phyloP scores from a whole-genome alignment of 2,113 vertebrate genomes.

The Urocolius indicus region DNA sequence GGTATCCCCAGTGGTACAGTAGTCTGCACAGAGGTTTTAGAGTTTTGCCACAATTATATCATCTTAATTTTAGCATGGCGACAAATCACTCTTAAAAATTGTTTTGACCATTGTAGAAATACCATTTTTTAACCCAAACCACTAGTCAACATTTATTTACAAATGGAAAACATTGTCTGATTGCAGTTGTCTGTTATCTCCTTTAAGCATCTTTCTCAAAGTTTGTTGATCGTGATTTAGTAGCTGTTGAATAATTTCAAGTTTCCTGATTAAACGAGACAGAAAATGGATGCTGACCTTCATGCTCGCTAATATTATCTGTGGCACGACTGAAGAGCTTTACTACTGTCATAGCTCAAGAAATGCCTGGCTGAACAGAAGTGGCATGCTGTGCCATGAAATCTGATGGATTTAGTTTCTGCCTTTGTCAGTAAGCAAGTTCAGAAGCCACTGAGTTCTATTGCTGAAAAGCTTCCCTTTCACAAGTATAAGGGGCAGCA shows the following conservation, averaged over 20 bases:
- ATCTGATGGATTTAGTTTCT: neutral
- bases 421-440: neutral
- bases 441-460: neutral
- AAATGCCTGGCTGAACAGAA: neutral
- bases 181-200: neutral
- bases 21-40: neutral
- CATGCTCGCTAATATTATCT: neutral
- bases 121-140: neutral
- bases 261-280: neutral
- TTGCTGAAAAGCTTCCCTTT: neutral
- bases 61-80: neutral
- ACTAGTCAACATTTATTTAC: neutral
- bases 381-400: neutral
- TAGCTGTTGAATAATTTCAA: constrained; percentile 32
- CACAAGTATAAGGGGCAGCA: neutral
- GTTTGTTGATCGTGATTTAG: constrained; percentile 1
- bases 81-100: neutral
- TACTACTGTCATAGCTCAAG: neutral
- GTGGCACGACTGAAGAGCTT: neutral
- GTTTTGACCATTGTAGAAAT: neutral
- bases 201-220: neutral
- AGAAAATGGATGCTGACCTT: constrained; percentile 34
- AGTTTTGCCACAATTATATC: neutral
- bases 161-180: neutral
- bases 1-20: neutral